A percentile compares a stretch with the other conserved stretches of the same genome.
These are phyloP conservation scores for Thymallus thymallus DNA, from an alignment of 2,113 vertebrate genomes.

Conservation along the genomic window DNA sequence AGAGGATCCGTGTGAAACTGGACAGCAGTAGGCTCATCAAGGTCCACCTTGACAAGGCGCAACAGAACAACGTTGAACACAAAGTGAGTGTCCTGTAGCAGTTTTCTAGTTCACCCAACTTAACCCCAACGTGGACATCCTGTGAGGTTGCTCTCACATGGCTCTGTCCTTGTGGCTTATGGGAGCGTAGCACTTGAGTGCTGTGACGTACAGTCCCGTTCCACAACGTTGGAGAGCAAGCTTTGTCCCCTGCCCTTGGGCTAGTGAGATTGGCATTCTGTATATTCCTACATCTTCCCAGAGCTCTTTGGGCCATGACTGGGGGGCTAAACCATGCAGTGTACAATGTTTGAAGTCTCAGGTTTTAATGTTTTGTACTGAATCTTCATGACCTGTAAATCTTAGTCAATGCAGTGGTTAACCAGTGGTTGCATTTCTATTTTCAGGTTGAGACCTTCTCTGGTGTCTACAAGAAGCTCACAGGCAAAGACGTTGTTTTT, in stretches of 20 bases:
- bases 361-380: too few relatives aligned
- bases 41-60: conserved; percentile 97
- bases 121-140: conserved; percentile 60
- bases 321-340: conserved; percentile 73
- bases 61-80: conserved; percentile 99
- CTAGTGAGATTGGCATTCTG: conserved; percentile 54
- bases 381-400: not conserved
- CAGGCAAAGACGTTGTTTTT: conserved; percentile 97
- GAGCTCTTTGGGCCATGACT: conserved; percentile 63
- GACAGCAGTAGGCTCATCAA: conserved; percentile 97
- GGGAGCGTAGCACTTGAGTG: conserved; percentile 64
- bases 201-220: conserved; percentile 66
- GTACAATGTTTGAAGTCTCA: conserved; percentile 18
- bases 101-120: not conserved
- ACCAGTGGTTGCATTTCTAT: conserved; percentile 24
- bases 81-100: conserved; percentile 75
- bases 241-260: conserved; percentile 46
- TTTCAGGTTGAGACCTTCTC: conserved; percentile 95
- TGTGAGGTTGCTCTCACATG: conserved; percentile 56
- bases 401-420: not conserved
- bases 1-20: conserved; percentile 93
- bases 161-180: conserved; percentile 68
- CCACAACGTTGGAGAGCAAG: conserved; percentile 58
- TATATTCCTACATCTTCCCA: conserved; percentile 71
- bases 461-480: conserved; percentile 99